phyloP scores from a whole-genome alignment of 1,140 invertebrate genomes.

The Hestina assimilis region DNA sequence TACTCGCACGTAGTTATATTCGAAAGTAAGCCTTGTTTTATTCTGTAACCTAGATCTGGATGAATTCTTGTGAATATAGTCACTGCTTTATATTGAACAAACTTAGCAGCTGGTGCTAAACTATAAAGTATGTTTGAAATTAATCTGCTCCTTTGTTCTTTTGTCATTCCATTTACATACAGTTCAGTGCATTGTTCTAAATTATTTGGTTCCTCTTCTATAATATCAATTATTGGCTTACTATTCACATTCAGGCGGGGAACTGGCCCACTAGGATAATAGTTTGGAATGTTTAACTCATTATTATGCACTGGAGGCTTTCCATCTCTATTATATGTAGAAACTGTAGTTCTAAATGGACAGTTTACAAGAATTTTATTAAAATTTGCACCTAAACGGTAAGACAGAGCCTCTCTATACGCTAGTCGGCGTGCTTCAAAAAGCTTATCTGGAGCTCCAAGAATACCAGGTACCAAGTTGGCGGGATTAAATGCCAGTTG shows the following conservation, averaged over 20 bases:
- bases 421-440: conserved; percentile 90
- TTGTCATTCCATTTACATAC: no score
- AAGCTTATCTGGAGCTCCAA: conserved; percentile 91
- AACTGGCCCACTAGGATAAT: conserved; percentile 89
- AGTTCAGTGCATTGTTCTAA: no score
- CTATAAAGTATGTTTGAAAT: no score
- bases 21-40: no score
- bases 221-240: no score
- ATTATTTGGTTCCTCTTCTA: no score
- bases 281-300: conserved; percentile 89
- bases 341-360: conserved; percentile 81
- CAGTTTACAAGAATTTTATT: conserved; percentile 93
- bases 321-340: conserved; percentile 87
- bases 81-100: no score
- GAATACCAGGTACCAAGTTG: conserved; percentile 91
- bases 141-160: no score
- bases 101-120: no score
- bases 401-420: conserved; percentile 91
- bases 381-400: conserved; percentile 92
- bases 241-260: conserved; percentile 13
- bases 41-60: no score
- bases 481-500: conserved; percentile 92
- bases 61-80: no score
- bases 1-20: no score
- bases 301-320: conserved; percentile 72